Percentiles rank a stretch among this genome's conserved stretches.
Evolutionary conservation across 2,113 vertebrate species (phyloP).

Genomic region (Sturnus vulgaris): DNA sequence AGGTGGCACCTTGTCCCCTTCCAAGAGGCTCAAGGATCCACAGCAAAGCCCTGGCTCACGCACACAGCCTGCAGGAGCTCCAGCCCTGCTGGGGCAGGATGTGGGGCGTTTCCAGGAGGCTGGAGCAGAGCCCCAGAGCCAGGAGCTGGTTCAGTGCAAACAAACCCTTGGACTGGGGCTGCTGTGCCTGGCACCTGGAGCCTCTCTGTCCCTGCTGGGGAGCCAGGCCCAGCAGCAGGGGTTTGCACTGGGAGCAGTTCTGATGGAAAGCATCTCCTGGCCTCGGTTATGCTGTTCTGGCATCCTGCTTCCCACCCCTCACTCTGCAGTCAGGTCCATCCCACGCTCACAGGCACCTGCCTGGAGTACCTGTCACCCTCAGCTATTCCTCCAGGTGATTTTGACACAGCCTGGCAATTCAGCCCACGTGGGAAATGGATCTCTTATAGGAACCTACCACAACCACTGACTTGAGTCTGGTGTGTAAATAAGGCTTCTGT

Average conservation of each 20-base stretch:
- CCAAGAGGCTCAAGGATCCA: background rate
- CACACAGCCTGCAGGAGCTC: background rate
- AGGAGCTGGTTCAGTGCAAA: background rate
- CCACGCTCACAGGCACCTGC: background rate
- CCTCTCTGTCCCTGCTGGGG: background rate
- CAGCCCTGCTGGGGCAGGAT: background rate
- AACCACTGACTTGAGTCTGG: background rate
- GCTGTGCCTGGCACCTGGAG: background rate
- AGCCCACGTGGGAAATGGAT: fast-evolving
- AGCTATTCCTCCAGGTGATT: background rate
- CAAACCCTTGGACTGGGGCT: background rate
- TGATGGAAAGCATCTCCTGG: background rate
- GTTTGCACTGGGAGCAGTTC: background rate
- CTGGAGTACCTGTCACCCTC: background rate
- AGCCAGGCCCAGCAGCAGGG: background rate
- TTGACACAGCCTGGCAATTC: background rate
- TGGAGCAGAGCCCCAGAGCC: background rate
- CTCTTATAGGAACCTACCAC: background rate
- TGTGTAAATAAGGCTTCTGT: background rate
- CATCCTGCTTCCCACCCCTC: background rate
- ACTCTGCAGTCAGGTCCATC: background rate
- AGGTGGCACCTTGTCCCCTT: background rate
- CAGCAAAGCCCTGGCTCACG: background rate
- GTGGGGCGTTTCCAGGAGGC: background rate
- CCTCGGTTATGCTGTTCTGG: fast-evolving